Conservation (phyloP, 1,140 invertebrate genomes). For the Eufriesea mexicana region DNA sequence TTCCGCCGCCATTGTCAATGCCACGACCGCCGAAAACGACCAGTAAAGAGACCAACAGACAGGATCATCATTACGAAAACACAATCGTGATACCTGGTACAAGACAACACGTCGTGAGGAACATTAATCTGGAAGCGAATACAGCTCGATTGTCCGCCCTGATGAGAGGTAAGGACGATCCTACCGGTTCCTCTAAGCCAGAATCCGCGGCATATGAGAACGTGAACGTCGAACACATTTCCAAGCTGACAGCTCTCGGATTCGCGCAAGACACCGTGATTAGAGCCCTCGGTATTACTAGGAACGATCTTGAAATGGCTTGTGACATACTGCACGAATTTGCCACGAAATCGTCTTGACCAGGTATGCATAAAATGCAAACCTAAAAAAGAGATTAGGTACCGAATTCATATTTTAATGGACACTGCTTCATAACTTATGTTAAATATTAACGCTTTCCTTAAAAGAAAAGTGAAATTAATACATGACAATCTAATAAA, state of each 20-base stretch:
- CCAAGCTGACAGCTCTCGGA: constrained; percentile 92
- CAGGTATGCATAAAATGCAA: constrained; percentile 70
- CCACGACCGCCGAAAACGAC: constrained; percentile 74
- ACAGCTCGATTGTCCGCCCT: constrained; percentile 75
- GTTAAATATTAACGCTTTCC: background rate
- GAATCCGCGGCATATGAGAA: constrained; percentile 89
- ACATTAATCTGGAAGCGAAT: constrained; percentile 78
- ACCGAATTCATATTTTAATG: background rate
- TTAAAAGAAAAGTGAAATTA: background rate
- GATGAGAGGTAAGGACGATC: constrained; percentile 79
- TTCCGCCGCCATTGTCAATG: constrained; percentile 77
- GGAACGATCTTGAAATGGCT: constrained; percentile 97
- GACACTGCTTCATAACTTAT: background rate
- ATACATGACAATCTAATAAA: background rate
- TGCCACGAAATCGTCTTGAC: constrained; percentile 85
- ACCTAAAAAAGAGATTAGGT: constrained; percentile 6
- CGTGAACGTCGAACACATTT: constrained; percentile 95
- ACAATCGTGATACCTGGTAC: constrained; percentile 84
- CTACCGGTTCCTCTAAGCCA: constrained; percentile 66
- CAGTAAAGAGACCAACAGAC: constrained; percentile 70
- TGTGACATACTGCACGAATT: constrained; percentile 97
- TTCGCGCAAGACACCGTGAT: constrained; percentile 95
- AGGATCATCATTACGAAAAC: constrained; percentile 85
- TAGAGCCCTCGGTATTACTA: constrained; percentile 93
- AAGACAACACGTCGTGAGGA: constrained; percentile 79